Base-by-base conservation (phyloP, 2,797 vertebrate genomes). In the Chloroceryle amazona region DNA sequence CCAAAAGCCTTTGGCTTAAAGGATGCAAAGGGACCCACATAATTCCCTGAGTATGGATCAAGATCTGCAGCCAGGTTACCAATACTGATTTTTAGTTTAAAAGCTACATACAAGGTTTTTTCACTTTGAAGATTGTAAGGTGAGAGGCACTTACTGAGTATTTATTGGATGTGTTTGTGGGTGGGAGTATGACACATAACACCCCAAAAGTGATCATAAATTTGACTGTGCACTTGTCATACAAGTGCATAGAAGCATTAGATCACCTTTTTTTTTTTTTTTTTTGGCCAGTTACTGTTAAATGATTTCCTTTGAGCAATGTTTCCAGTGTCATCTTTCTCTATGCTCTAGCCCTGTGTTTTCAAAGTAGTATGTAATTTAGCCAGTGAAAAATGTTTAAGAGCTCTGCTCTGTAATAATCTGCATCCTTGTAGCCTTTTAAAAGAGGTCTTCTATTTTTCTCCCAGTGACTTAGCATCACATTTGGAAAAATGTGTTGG, bases 371-470 rank as follows among this genome's bases (percentile, higher is more conserved):
- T 46, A 51, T 37, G 25, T 73, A 80, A 92, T 51, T 85, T 60
- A 68, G 11, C 39, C 23, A 13, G 16, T 60, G 42, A 89, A 82
- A 93, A 87, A 61, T 35, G 13, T 58, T 84, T 57, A 41, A 90
- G 52, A 87, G 17, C 10, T 58, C 49, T 61, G 6, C 25, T 90
- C 29, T 91, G 28, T 66, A 91, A 89, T 82, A 90, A 70, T 86
- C n/a, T 86, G 67, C 33, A 72, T 52, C 22, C n/a, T 41, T 51
- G 14, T 42, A 85, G 51, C 42, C 33, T 81, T 73, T 76, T 89
- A 84, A 90, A 90, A 84, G 35, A 73, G 16, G 11, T 61, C 28
- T 81, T 75, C 46, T 63, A 11, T 80, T 90, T 94, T 92, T 39
- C 58, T 61, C 5, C 33, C 33, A 33, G 23, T 61, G 35, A 44